phyloP scores from a whole-genome alignment of 1,140 invertebrate species.

The Drosophila murphyi region DNA sequence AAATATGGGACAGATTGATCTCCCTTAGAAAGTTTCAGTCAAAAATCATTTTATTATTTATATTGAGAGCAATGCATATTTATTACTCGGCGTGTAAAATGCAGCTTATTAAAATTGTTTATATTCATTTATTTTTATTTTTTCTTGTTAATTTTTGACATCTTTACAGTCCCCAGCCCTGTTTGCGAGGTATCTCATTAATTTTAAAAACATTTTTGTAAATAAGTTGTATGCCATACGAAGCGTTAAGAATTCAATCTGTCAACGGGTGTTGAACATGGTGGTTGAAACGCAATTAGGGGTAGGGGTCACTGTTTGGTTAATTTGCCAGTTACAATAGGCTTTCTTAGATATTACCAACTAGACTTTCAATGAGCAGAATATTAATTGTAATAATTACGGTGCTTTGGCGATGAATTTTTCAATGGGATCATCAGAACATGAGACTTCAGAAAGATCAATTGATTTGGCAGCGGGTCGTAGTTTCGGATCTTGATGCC shows the following conservation, averaged over 20 bases:
- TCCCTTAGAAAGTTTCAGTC: too few relatives aligned
- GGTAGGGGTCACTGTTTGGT: constrained; percentile 1
- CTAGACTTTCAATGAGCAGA: constrained; percentile 64
- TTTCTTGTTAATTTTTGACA: constrained; percentile 32
- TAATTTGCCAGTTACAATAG: constrained; percentile 43
- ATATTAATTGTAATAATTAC: constrained; percentile 53
- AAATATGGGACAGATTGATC: too few relatives aligned
- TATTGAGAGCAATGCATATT: too few relatives aligned
- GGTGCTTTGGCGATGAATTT: constrained; percentile 21
- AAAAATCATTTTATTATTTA: too few relatives aligned
- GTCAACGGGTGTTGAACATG: constrained; percentile 19
- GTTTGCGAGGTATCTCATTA: constrained; percentile 64
- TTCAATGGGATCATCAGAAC: not conserved
- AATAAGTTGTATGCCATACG: constrained; percentile 70
- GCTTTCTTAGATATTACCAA: constrained; percentile 50
- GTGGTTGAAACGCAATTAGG: constrained; percentile 32
- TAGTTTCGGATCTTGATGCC: too few relatives aligned
- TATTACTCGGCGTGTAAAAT: too few relatives aligned
- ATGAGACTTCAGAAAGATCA: too few relatives aligned
- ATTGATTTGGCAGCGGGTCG: too few relatives aligned
- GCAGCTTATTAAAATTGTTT: not conserved
- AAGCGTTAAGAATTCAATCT: constrained; percentile 61
- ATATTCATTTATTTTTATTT: constrained; percentile 21
- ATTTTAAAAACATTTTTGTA: constrained; percentile 72
- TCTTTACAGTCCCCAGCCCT: constrained; percentile 46